Conservation (phyloP, 2,113 vertebrate genomes). For the Caranx melampygus region DNA sequence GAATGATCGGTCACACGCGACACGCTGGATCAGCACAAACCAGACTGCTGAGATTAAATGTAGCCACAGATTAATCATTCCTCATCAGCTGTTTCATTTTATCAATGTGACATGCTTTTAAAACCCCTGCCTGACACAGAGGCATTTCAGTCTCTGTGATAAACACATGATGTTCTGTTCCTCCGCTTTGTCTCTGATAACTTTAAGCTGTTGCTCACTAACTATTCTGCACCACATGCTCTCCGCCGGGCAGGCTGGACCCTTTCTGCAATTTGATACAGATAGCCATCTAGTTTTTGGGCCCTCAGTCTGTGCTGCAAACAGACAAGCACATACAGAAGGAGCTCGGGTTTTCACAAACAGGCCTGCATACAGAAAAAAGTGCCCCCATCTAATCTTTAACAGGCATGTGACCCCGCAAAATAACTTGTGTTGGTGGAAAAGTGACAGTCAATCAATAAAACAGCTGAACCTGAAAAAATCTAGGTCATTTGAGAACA, state of each 20-base stretch:
- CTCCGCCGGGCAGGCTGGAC: conserved; percentile 16
- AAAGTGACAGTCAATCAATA: neutral
- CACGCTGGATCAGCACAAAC: conserved; percentile 35
- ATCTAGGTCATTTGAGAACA: neutral
- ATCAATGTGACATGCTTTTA: conserved; percentile 6
- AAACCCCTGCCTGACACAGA: neutral
- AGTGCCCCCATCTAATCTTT: neutral
- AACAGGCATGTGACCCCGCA: neutral
- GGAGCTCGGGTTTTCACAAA: conserved; percentile 6
- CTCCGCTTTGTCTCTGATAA: conserved; percentile 19
- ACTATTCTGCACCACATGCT: conserved; percentile 9
- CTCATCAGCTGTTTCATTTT: conserved; percentile 27
- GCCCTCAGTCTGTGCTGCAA: conserved; percentile 21
- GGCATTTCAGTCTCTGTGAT: conserved; percentile 22
- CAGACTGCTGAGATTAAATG: conserved; percentile 36
- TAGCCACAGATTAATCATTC: neutral
- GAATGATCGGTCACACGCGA: conserved; percentile 24
- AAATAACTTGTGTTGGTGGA: neutral
- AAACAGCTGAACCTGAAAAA: neutral
- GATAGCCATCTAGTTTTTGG: conserved; percentile 42
- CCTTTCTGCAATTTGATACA: conserved; percentile 34
- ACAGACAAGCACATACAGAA: conserved; percentile 6
- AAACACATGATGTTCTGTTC: conserved; percentile 44
- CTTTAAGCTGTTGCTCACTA: conserved; percentile 30
- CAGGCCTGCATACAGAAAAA: neutral